Evolutionary conservation across 2,888 invertebrate species (phyloP).

Genomic region (Pycnomerus fuliginosus): DNA sequence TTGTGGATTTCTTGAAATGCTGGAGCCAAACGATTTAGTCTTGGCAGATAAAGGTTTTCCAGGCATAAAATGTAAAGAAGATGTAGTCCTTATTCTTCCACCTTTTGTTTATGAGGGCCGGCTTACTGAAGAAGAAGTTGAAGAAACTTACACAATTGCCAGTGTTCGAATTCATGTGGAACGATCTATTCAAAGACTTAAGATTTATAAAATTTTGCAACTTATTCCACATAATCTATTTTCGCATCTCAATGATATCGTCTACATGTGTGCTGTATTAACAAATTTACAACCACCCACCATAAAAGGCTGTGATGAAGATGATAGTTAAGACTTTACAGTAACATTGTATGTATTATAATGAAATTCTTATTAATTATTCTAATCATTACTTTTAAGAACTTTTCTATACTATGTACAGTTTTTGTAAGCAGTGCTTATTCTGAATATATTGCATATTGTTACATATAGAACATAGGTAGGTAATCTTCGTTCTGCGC

Average conservation of each 20-base stretch:
- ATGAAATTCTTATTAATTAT: no score
- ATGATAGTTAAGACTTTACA: no score
- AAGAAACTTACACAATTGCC: constrained; percentile 14
- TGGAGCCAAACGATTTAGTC: constrained; percentile 7
- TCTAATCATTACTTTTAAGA: no score
- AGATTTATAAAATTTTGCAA: constrained; percentile 9
- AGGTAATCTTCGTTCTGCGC: no score
- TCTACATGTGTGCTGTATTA: constrained; percentile 9
- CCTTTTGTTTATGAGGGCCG: constrained; percentile 4
- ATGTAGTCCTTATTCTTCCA: constrained; percentile 5
- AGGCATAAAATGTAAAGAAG: constrained; percentile 7
- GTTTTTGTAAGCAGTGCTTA: no score
- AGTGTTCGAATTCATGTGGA: constrained; percentile 20
- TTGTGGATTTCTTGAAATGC: constrained; percentile 7
- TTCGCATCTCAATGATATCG: constrained; percentile 9
- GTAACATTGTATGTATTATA: no score
- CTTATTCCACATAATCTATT: constrained; percentile 7
- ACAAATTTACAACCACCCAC: constrained; percentile 4
- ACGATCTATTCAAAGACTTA: constrained; percentile 18
- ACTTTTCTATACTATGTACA: no score
- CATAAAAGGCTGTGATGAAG: neutral
- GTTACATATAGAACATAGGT: no score
- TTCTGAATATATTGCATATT: no score
- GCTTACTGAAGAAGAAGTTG: constrained; percentile 8
- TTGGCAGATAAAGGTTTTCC: constrained; percentile 11